Conservation (phyloP, 2,113 vertebrate genomes). For the Eptesicus fuscus region DNA sequence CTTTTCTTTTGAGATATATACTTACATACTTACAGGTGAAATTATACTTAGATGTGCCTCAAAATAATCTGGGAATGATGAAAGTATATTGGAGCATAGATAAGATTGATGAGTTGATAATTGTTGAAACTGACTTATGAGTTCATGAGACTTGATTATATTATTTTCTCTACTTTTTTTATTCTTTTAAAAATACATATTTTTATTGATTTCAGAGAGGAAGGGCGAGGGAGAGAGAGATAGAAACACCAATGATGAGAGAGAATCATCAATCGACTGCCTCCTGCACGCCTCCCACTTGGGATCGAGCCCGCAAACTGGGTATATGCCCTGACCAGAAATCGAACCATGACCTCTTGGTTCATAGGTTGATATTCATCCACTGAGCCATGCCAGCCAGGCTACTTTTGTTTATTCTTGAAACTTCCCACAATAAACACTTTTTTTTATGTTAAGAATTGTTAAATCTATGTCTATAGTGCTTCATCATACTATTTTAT, state of each 20-base stretch:
- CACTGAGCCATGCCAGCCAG: too few species aligned
- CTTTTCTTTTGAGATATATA: not conserved
- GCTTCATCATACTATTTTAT: not conserved
- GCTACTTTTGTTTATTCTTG: not conserved
- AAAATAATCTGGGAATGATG: not conserved
- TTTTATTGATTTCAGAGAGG: too few species aligned
- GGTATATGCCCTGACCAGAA: too few species aligned
- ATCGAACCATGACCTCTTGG: too few species aligned
- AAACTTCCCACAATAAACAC: not conserved
- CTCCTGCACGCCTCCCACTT: too few species aligned
- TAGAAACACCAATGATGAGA: too few species aligned
- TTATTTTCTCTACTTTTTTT: not conserved
- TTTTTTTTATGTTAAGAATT: not conserved
- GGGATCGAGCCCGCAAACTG: too few species aligned
- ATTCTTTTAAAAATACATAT: too few species aligned
- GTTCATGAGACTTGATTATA: not conserved
- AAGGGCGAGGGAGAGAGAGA: too few species aligned
- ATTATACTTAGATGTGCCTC: not conserved
- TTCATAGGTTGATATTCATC: too few species aligned
- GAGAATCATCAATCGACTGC: too few species aligned
- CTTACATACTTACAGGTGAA: not conserved
- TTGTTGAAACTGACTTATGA: not conserved
- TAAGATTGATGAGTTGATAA: not conserved
- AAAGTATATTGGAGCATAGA: not conserved
- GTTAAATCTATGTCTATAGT: not conserved